Conservation (phyloP, 1,140 invertebrate species). For the Latrodectus geometricus region DNA sequence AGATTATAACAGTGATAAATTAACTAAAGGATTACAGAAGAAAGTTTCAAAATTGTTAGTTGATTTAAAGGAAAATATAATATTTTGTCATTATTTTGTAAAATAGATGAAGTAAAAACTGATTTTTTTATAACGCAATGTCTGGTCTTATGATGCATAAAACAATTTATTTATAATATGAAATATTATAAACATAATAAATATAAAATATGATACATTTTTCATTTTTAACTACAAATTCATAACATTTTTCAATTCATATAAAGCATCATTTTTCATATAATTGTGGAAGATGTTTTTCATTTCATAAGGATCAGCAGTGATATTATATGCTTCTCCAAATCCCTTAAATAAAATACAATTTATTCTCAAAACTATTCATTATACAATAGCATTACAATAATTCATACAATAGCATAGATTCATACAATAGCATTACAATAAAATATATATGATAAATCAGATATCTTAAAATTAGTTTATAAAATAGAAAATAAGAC, state of each 20-base stretch:
- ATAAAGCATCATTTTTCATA: not conserved
- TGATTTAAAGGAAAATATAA: too few species aligned
- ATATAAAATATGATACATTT: too few species aligned
- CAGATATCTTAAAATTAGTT: slow-evolving; percentile 60
- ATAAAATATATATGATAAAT: not conserved
- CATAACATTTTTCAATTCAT: not conserved
- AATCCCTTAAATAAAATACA: slow-evolving; percentile 73
- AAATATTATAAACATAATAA: too few species aligned
- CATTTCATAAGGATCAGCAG: slow-evolving; percentile 78
- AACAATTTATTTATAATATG: too few species aligned
- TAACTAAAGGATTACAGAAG: too few species aligned
- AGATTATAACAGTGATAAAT: too few species aligned
- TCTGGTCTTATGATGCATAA: too few species aligned
- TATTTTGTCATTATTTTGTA: too few species aligned
- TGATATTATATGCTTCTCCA: slow-evolving; percentile 79
- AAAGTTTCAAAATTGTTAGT: too few species aligned
- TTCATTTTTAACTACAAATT: not conserved
- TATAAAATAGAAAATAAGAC: not conserved
- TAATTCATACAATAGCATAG: too few species aligned
- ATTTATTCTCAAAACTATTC: not conserved
- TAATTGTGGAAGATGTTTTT: slow-evolving; percentile 71
- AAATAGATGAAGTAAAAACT: too few species aligned
- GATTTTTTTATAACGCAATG: too few species aligned
- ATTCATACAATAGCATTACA: not conserved
- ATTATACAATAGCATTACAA: not conserved